phyloP scores from a whole-genome alignment of 2,888 invertebrate species.

The Callosobruchus maculatus region DNA sequence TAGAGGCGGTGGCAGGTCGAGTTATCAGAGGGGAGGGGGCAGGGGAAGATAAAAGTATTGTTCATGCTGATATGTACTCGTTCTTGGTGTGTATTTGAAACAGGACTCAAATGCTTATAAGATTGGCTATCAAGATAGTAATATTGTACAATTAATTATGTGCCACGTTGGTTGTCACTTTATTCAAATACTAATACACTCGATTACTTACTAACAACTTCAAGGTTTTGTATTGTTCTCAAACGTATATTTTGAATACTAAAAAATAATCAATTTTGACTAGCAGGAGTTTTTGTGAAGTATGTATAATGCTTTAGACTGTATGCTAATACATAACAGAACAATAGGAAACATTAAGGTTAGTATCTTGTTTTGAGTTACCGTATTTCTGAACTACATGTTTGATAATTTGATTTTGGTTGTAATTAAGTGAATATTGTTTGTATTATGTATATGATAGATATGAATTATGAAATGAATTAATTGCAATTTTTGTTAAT shows the following conservation, averaged over 20 bases:
- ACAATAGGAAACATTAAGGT: too few species aligned
- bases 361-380: too few species aligned
- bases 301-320: background rate
- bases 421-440: too few species aligned
- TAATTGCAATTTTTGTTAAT: too few species aligned
- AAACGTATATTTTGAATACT: too few species aligned
- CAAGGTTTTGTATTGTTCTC: too few species aligned
- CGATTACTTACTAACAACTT: too few species aligned
- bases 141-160: background rate
- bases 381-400: too few species aligned
- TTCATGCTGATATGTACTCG: background rate
- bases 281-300: background rate
- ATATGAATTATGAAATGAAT: too few species aligned
- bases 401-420: too few species aligned
- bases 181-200: background rate
- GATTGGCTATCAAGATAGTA: background rate
- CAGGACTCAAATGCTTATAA: background rate
- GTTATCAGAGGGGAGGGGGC: conserved; percentile 21
- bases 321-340: too few species aligned
- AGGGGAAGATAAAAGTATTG: background rate
- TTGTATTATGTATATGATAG: too few species aligned
- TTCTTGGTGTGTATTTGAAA: background rate
- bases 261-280: background rate
- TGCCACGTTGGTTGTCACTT: background rate
- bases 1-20: conserved; percentile 21